A percentile compares a stretch with the other conserved stretches of the same genome.
Evolutionary conservation across 2,797 vertebrate genomes (phyloP).

Genomic region (Carduelis carduelis): DNA sequence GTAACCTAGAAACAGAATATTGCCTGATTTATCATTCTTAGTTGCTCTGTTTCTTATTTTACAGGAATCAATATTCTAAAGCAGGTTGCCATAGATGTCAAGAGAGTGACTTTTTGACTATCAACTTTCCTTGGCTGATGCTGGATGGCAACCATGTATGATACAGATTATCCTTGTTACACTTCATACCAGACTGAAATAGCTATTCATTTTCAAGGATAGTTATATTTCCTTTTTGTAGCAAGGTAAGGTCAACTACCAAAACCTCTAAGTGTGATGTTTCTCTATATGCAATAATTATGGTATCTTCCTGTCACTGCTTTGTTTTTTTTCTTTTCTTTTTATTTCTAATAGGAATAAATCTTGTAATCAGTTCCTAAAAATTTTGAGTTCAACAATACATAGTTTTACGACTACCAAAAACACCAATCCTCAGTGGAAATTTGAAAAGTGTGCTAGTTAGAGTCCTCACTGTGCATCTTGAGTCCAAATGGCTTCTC

Average conservation of each 20-base stretch:
- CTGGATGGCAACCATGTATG: not conserved
- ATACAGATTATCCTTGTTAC: not conserved
- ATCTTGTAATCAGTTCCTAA: not conserved
- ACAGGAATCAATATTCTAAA: not conserved
- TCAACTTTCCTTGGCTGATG: not conserved
- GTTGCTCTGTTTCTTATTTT: not conserved
- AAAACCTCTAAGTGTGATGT: not conserved
- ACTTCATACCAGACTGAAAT: not conserved
- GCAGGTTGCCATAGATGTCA: not conserved
- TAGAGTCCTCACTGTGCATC: not conserved
- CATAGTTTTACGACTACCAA: not conserved
- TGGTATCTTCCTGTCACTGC: not conserved
- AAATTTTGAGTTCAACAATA: not conserved
- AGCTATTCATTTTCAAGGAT: not conserved
- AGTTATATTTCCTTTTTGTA: not conserved
- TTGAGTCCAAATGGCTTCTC: not conserved
- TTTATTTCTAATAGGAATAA: not conserved
- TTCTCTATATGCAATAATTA: not conserved
- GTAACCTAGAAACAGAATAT: not conserved
- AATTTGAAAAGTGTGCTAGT: not conserved
- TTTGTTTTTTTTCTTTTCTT: too few relatives aligned
- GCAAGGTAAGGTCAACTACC: not conserved
- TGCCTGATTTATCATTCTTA: not conserved
- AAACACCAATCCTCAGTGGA: not conserved
- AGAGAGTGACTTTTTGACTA: not conserved